Evolutionary conservation across 2,113 vertebrate species (phyloP), one percentile per base, ranked within the genome.

Genomic region (Catharus minimus): DNA sequence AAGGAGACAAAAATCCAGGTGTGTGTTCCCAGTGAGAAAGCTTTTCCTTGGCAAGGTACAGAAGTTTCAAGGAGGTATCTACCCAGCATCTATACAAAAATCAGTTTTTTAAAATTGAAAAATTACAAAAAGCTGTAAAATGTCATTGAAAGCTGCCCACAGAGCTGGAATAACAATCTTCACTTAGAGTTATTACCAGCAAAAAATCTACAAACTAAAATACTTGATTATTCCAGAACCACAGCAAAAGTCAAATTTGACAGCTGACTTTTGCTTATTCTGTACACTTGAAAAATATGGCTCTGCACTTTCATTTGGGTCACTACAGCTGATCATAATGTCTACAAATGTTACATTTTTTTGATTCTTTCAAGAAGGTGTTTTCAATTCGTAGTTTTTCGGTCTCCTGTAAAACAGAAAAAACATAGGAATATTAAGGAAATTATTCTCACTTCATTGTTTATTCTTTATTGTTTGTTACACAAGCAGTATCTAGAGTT

Each of bases 331-430:
- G 89, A 47, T 82, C 32, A 2, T 43, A 64, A 32, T 71, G 82
- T 44, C 80, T 91, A 86, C n/a, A 71, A 9, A 19, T 1, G 27
- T 97, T 96, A 91, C 32, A 95, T 87, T 58, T 97, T 73, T 92
- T 97, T 33, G 62, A 89, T 91, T 97, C 98, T 95, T 96, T 98
- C 86, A 98, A 91, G 87, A 97, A 92, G 26, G 81, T 32, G 4
- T 98, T 98, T 96, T 99, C 98, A 39, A 97, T 89, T 73, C 97
- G 97, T 27, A 99, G 97, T 64, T 97, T 98, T 95, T 98, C 98
- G 46, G 97, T 97, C 91, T 99, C 98, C 98, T 99, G 93, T 26
- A 76, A 86, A 90, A 56, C 20, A 94, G 52, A 53, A 50, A 52
- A 73, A 20, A 8, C 20, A 44, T 2, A 7, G 5, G 2, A 17